Base-by-base conservation (phyloP, 92 coral and sea anemone species). In the Porites evermanni region DNA sequence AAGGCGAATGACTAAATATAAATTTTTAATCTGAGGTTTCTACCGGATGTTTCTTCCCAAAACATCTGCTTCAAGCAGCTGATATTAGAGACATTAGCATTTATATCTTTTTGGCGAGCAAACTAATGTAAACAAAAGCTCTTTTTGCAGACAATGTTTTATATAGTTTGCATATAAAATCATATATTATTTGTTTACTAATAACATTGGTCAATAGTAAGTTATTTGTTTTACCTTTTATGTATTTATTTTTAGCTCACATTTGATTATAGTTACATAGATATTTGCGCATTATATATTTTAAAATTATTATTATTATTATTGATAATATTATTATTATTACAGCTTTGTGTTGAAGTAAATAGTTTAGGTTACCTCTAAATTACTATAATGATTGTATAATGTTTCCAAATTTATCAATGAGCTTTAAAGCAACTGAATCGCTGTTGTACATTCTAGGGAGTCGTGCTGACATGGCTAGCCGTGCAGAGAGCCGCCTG, bases 401-500 rank as follows among this genome's bases (percentile, higher is more conserved):
- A 38, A 38, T 38, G 47, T 38, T 38, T 38, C 47, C 47, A 38
- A 38, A 38, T 38, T 38, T 38, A 38, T 38, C 6, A 38, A 5
- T 38, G 7, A 38, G 5, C 7, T 38, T 38, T 38, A 38, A 56
- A 12, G 16, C 61, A 56, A 56, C 61, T 56, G 61, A 56, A 0
- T 38, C 4, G 2, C 4, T 56, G 61, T 14, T 56, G 61, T 56
- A 10, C 16, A 56, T 10, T 8, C 3, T 51, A 92, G 93, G 95
- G 18, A 92, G 91, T 53, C 81, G 98, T 83, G 98, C 98, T 44
- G 98, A 95, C 67, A 91, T 97, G 90, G 93, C 96, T 14, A 97
- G 98, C 72, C 91, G 99, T 54, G 97, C 95, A 6, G 99, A 95
- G 71, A 97, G 99, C 78, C 96, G 98, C 10, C 87, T 93, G 89